Percentiles rank a stretch among this genome's conserved stretches.
Evolutionary conservation across 2,888 invertebrate genomes (phyloP).

Genomic region (Chrysopilus asiliformis): DNA sequence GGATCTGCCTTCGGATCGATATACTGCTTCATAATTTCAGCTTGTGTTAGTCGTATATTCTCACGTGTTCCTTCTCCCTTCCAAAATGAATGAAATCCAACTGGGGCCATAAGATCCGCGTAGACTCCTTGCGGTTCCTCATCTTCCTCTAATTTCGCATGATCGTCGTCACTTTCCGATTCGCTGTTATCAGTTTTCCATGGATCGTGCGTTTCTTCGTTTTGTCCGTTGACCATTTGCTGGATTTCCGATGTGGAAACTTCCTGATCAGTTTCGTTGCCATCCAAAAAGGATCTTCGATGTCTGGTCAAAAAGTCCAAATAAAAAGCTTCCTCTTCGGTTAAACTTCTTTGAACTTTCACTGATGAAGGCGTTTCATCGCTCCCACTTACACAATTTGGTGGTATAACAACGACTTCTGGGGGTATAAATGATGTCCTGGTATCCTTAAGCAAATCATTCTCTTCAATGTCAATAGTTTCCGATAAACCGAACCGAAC

Average conservation of each 20-base stretch:
- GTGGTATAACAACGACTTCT: conserved; percentile 39
- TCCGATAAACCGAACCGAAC: conserved; percentile 26
- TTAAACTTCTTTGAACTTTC: background rate
- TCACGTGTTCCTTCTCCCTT: conserved; percentile 40
- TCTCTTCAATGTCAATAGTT: conserved; percentile 39
- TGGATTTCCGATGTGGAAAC: no score
- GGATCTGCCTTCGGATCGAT: conserved; percentile 63
- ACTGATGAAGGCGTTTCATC: background rate
- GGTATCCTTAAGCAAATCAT: conserved; percentile 46
- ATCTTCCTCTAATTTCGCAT: background rate
- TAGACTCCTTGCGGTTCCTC: no score
- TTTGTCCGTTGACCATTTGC: background rate
- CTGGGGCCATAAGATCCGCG: background rate
- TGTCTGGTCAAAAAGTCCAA: background rate
- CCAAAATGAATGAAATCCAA: conserved; percentile 40
- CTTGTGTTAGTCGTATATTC: conserved; percentile 47
- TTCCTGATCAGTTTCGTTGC: background rate
- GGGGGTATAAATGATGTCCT: conserved; percentile 49
- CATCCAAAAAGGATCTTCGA: background rate
- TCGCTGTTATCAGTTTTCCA: background rate
- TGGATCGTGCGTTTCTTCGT: background rate
- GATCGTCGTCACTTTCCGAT: background rate
- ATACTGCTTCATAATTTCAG: conserved; percentile 57
- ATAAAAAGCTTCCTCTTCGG: background rate
- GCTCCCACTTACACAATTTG: conserved; percentile 22